These are phyloP conservation scores for Cladorhizidae sp. DNA, from an alignment of 37 sponge, comb jelly and placozoan species.

Conservation along the genomic window DNA sequence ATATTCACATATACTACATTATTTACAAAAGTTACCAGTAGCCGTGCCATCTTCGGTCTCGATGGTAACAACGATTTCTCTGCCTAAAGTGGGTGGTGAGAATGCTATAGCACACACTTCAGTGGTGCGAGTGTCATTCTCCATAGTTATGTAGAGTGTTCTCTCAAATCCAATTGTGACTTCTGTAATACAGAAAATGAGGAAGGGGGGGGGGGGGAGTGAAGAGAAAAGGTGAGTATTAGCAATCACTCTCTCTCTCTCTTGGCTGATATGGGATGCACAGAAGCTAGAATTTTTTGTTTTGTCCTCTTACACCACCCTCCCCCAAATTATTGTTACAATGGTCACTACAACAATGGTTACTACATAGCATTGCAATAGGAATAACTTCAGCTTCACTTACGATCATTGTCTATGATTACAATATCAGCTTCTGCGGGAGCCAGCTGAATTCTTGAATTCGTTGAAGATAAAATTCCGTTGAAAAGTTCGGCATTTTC, in stretches of 20 bases:
- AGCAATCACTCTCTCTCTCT: no score
- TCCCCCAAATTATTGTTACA: no score
- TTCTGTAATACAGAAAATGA: no score
- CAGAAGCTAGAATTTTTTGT: no score
- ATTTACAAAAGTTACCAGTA: constrained; percentile 39
- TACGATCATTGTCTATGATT: constrained; percentile 36
- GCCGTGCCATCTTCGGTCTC: constrained; percentile 24
- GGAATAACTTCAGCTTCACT: not conserved
- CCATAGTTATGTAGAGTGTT: not conserved
- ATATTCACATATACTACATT: not conserved
- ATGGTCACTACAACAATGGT: no score
- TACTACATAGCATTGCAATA: no score
- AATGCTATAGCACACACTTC: constrained; percentile 1
- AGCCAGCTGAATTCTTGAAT: not conserved
- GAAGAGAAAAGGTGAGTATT: no score
- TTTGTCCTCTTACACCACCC: no score
- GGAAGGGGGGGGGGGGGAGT: no score
- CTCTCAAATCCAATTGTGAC: constrained; percentile 14
- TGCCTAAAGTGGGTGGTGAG: constrained; percentile 11
- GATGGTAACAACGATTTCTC: constrained; percentile 4
- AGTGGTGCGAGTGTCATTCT: not conserved
- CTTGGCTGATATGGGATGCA: no score
- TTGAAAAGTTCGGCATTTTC: not conserved
- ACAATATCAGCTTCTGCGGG: not conserved
- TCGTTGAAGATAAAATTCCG: not conserved